Percentiles rank a stretch among this genome's conserved stretches.
phyloP scores from a whole-genome alignment of 1,140 invertebrate species.

The Drosophila albomicans region DNA sequence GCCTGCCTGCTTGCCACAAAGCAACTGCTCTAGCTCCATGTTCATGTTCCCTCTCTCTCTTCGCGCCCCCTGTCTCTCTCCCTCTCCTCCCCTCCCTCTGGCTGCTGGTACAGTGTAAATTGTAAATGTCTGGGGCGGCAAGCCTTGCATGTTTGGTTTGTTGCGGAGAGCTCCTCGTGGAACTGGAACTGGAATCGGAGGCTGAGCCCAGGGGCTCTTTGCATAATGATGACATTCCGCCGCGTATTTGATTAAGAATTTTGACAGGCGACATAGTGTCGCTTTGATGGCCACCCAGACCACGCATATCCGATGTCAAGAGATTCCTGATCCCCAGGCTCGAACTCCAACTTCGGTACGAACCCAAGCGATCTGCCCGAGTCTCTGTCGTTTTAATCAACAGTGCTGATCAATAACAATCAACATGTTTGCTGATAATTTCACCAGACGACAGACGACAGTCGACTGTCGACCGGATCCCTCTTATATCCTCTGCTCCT shows the following conservation, averaged over 20 bases:
- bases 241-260: slow-evolving; percentile 83
- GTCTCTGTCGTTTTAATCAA: slow-evolving; percentile 78
- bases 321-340: slow-evolving; percentile 2
- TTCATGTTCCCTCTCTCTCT: slow-evolving; percentile 21
- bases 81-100: not conserved
- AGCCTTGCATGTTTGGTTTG: slow-evolving; percentile 49
- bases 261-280: slow-evolving; percentile 84
- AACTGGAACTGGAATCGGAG: slow-evolving; percentile 7
- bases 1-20: slow-evolving; percentile 22
- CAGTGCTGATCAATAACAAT: slow-evolving; percentile 81
- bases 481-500: not conserved
- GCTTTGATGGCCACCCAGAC: slow-evolving; percentile 81
- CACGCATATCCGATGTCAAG: slow-evolving; percentile 73
- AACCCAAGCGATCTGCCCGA: slow-evolving; percentile 29
- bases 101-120: slow-evolving; percentile 53
- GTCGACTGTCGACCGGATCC: not conserved
- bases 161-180: not conserved
- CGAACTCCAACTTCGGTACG: slow-evolving; percentile 1
- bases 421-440: slow-evolving; percentile 83
- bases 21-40: slow-evolving; percentile 15
- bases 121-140: slow-evolving; percentile 71
- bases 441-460: slow-evolving; percentile 48
- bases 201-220: slow-evolving; percentile 49
- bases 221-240: slow-evolving; percentile 84
- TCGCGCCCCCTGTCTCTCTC: not conserved